A percentile compares a stretch with the other conserved stretches of the same genome.
phyloP scores from a whole-genome alignment of 2,888 invertebrate species.

The Drosophila birchii region DNA sequence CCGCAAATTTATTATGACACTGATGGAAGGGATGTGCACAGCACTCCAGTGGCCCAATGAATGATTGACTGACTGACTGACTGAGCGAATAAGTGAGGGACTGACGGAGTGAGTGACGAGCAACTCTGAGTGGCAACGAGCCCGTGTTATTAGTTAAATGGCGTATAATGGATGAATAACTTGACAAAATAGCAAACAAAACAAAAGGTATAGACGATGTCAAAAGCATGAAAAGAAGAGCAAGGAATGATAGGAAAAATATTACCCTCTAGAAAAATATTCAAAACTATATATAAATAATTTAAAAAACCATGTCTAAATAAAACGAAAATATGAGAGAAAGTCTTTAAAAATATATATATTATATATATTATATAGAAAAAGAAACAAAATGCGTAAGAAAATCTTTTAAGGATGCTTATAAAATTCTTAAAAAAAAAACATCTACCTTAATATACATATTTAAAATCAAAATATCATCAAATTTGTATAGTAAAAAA shows the following conservation, averaged over 20 bases:
- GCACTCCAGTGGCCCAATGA: slow-evolving; percentile 48
- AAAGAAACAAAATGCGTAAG: rapidly evolving
- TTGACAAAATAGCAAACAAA: slow-evolving; percentile 64
- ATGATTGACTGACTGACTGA: slow-evolving; percentile 55
- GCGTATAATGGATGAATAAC: slow-evolving; percentile 77
- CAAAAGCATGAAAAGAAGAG: slow-evolving; percentile 20
- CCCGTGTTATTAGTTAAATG: slow-evolving; percentile 80
- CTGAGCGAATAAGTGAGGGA: slow-evolving; percentile 37
- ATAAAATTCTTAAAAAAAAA: neutral
- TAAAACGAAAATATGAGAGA: neutral
- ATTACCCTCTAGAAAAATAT: slow-evolving; percentile 1
- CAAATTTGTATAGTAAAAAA: no score
- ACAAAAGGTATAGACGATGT: slow-evolving; percentile 43
- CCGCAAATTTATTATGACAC: slow-evolving; percentile 61
- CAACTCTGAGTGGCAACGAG: slow-evolving; percentile 51
- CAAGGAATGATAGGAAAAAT: neutral
- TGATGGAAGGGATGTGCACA: slow-evolving; percentile 61
- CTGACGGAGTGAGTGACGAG: slow-evolving; percentile 45
- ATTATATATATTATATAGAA: neutral
- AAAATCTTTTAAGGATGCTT: neutral
- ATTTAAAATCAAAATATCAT: neutral
- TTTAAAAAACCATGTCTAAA: neutral
- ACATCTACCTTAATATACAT: neutral
- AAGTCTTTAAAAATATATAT: neutral
- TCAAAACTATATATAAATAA: neutral